A percentile compares a stretch with the other conserved stretches of the same genome.
phyloP scores from a whole-genome alignment of 2,113 vertebrate genomes.

The Hymenochirus boettgeri region DNA sequence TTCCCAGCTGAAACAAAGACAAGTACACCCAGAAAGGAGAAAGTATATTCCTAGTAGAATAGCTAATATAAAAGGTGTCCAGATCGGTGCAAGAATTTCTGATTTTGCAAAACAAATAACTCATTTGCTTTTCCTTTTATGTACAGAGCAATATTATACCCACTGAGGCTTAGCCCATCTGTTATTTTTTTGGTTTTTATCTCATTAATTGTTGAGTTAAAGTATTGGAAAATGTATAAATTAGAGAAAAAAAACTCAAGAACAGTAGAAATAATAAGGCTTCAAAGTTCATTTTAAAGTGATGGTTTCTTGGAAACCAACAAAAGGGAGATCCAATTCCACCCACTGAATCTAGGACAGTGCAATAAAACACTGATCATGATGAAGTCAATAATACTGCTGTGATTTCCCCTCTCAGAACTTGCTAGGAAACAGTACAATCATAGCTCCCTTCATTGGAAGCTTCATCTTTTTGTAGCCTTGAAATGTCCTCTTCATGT shows the following conservation, averaged over 20 bases:
- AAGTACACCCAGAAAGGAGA: too few species aligned
- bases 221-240: neutral
- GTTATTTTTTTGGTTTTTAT: too few species aligned
- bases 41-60: too few species aligned
- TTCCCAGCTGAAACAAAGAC: too few species aligned
- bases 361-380: conserved; percentile 37
- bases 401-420: neutral
- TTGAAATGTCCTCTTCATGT: conserved; percentile 65
- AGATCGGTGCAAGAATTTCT: too few species aligned
- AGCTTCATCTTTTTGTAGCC: conserved; percentile 67
- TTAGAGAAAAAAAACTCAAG: conserved; percentile 17
- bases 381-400: conserved; percentile 43
- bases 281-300: conserved; percentile 34
- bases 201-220: too few species aligned
- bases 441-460: conserved; percentile 84
- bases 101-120: too few species aligned
- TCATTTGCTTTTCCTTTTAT: too few species aligned
- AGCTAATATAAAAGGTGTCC: too few species aligned
- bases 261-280: conserved; percentile 41
- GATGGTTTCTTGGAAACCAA: conserved; percentile 35
- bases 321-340: conserved; percentile 31
- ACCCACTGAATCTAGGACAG: conserved; percentile 29
- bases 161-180: too few species aligned
- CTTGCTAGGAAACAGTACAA: conserved; percentile 81
- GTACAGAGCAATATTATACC: too few species aligned